Percentiles rank a stretch among this genome's conserved stretches.
Evolutionary conservation across 2,113 vertebrate species (phyloP).

Genomic region (Ahaetulla prasina): DNA sequence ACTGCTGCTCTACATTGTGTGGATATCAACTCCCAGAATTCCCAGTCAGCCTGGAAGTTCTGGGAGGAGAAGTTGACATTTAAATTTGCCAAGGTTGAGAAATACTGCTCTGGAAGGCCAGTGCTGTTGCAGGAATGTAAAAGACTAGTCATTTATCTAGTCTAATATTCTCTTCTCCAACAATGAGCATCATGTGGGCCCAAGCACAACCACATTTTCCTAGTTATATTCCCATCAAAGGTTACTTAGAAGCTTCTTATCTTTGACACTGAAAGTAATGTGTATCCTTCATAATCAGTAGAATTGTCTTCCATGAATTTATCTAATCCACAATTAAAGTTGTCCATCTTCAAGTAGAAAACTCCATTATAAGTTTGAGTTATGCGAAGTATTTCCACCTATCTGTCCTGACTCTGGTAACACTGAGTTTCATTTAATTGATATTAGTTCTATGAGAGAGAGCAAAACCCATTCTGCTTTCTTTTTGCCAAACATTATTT

Average conservation of each 20-base stretch:
- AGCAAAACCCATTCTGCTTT: neutral
- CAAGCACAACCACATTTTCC: neutral
- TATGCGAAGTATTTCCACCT: neutral
- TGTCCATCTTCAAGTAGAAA: neutral
- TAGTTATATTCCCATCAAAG: neutral
- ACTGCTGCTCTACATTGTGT: neutral
- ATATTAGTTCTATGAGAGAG: neutral
- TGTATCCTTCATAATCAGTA: neutral
- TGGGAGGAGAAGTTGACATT: neutral
- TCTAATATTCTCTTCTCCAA: neutral
- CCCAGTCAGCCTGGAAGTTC: neutral
- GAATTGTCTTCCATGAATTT: neutral
- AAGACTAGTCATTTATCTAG: neutral
- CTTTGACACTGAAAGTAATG: neutral
- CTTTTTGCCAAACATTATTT: neutral
- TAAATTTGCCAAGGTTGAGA: neutral
- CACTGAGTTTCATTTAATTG: neutral
- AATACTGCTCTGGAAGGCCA: neutral
- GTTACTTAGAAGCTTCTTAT: neutral
- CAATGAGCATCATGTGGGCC: neutral
- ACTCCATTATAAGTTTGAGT: neutral
- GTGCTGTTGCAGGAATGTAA: neutral
- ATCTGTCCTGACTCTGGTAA: neutral
- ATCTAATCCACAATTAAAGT: neutral
- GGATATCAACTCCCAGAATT: neutral